A percentile compares a stretch with the other conserved stretches of the same genome.
Evolutionary conservation across 2,888 invertebrate species (phyloP).

Genomic region (Diplazon laetatorius): DNA sequence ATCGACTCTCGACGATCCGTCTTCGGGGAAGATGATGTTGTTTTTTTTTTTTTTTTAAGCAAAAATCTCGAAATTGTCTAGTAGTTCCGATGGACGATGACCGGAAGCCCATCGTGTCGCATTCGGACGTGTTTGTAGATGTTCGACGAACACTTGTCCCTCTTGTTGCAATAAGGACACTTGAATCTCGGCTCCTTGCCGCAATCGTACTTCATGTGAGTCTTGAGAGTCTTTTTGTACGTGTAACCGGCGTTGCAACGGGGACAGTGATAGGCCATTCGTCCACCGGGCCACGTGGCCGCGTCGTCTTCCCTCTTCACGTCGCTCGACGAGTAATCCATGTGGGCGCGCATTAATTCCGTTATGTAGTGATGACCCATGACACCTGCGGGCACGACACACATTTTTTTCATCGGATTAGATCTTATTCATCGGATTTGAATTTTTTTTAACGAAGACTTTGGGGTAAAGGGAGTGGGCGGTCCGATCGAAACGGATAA

Average conservation of each 20-base stretch:
- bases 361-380: slow-evolving; percentile 69
- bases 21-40: not conserved
- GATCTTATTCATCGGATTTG: slow-evolving; percentile 19
- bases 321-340: slow-evolving; percentile 66
- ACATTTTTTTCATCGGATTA: slow-evolving; percentile 51
- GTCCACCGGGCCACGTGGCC: slow-evolving; percentile 74
- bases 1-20: slow-evolving; percentile 9
- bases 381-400: slow-evolving; percentile 76
- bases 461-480: too few species aligned
- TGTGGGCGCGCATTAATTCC: slow-evolving; percentile 71
- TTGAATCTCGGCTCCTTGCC: slow-evolving; percentile 83
- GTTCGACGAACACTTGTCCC: slow-evolving; percentile 85
- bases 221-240: slow-evolving; percentile 81
- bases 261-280: slow-evolving; percentile 80
- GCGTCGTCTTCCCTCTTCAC: slow-evolving; percentile 71
- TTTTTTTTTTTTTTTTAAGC: too few species aligned
- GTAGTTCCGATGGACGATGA: slow-evolving; percentile 76
- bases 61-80: not conserved
- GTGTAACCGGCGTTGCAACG: slow-evolving; percentile 82
- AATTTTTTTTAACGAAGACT: slow-evolving; percentile 20
- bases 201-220: slow-evolving; percentile 83
- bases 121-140: slow-evolving; percentile 80
- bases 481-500: slow-evolving; percentile 32
- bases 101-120: slow-evolving; percentile 78
- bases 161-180: slow-evolving; percentile 82